Evolutionary conservation across 2,888 invertebrate species (phyloP).

Genomic region (Zaprionus lineosus): DNA sequence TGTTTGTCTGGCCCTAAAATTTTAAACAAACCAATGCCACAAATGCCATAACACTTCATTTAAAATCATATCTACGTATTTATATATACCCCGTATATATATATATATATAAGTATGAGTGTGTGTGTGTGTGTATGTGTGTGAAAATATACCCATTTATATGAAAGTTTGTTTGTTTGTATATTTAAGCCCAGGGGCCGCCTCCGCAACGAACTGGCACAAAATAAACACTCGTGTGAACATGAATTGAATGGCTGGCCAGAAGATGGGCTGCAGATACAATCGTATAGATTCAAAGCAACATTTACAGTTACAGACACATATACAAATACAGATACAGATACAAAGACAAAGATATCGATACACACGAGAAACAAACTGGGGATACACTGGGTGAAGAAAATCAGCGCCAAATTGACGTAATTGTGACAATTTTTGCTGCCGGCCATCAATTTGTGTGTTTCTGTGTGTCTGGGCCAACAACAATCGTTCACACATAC

Average conservation of each 20-base stretch:
- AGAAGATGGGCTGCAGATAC: conserved; percentile 65
- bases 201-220: conserved; percentile 51
- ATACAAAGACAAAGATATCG: conserved; percentile 16
- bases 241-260: conserved; percentile 58
- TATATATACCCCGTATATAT: conserved; percentile 15
- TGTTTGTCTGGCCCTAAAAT: conserved; percentile 32
- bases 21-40: conserved; percentile 66
- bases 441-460: conserved; percentile 32
- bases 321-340: background rate
- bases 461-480: conserved; percentile 27
- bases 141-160: background rate
- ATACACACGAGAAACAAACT: no score
- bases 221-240: conserved; percentile 75
- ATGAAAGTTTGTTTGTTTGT: background rate
- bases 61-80: conserved; percentile 17
- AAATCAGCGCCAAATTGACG: conserved; percentile 74
- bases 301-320: conserved; percentile 2
- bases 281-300: conserved; percentile 17
- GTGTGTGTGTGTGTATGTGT: background rate
- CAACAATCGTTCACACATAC: conserved; percentile 9
- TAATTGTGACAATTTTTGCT: conserved; percentile 63
- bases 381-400: conserved; percentile 24
- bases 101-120: conserved; percentile 3
- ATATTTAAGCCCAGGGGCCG: conserved; percentile 23
- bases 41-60: conserved; percentile 69